phyloP scores from a whole-genome alignment of 2,113 vertebrate species.

The Corythaeola cristata region DNA sequence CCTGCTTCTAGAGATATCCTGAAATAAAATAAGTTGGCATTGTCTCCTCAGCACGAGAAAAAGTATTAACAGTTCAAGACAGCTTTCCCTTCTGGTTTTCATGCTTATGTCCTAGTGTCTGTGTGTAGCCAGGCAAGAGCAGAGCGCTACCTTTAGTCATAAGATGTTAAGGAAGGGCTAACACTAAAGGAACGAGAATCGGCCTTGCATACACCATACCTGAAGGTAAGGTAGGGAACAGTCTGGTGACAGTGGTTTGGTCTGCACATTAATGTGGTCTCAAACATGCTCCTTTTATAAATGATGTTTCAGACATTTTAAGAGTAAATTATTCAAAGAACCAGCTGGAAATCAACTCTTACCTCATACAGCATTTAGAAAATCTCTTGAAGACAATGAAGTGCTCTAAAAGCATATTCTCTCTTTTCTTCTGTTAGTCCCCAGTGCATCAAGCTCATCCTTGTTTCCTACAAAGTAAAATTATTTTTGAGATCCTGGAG shows the following conservation, averaged over 20 bases:
- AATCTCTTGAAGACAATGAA: background rate
- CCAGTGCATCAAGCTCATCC: background rate
- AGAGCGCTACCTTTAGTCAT: background rate
- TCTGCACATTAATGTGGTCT: background rate
- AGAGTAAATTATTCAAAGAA: background rate
- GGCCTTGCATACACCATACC: accelerated
- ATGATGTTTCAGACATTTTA: background rate
- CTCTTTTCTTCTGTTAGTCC: background rate
- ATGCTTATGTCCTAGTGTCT: background rate
- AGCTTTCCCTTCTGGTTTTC: background rate
- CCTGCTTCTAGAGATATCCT: background rate
- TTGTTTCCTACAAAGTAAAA: background rate
- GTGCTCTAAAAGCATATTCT: background rate
- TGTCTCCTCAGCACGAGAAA: background rate
- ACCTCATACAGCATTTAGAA: background rate
- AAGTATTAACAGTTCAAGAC: background rate
- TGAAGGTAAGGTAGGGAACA: accelerated
- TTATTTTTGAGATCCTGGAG: background rate
- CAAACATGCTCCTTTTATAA: background rate
- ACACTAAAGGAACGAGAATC: accelerated
- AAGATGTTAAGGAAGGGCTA: no score
- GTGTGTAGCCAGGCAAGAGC: background rate
- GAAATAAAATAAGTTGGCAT: background rate
- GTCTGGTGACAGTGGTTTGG: background rate
- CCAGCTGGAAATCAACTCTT: background rate